phyloP scores from a whole-genome alignment of 1,140 invertebrate species.

The Drosophila hydei region DNA sequence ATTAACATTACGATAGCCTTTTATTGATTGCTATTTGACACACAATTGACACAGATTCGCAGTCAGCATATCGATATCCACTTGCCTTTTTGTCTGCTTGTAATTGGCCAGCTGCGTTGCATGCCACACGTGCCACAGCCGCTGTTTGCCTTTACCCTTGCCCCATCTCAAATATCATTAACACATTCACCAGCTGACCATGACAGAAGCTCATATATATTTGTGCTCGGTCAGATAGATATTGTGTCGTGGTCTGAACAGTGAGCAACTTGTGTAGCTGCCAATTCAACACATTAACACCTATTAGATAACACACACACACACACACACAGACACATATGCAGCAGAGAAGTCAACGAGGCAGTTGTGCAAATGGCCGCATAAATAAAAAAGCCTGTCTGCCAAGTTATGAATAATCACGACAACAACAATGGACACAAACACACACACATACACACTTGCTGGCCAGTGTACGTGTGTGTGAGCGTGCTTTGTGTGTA shows the following conservation, averaged over 20 bases:
- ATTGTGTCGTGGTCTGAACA: constrained; percentile 8
- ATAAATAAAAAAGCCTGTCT: constrained; percentile 76
- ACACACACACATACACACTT: background rate
- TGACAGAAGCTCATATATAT: constrained; percentile 26
- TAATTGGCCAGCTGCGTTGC: constrained; percentile 16
- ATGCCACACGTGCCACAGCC: constrained; percentile 8
- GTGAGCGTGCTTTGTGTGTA: constrained; percentile 15
- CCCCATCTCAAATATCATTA: constrained; percentile 30
- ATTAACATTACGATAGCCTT: too few species aligned
- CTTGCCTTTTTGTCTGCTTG: constrained; percentile 6
- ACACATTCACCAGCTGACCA: constrained; percentile 11
- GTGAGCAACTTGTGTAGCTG: constrained; percentile 6
- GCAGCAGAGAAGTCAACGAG: constrained; percentile 38
- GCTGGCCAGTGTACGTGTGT: background rate
- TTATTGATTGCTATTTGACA: background rate
- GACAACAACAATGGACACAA: constrained; percentile 46
- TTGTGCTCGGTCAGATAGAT: background rate
- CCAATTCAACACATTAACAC: constrained; percentile 76
- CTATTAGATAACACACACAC: constrained; percentile 50
- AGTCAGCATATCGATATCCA: constrained; percentile 30
- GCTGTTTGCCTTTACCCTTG: background rate
- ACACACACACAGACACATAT: background rate
- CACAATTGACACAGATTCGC: constrained; percentile 6
- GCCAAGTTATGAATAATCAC: constrained; percentile 81
- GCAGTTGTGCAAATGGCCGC: constrained; percentile 66